phyloP scores from a whole-genome alignment of 2,797 vertebrate genomes.

The Zalophus californianus region DNA sequence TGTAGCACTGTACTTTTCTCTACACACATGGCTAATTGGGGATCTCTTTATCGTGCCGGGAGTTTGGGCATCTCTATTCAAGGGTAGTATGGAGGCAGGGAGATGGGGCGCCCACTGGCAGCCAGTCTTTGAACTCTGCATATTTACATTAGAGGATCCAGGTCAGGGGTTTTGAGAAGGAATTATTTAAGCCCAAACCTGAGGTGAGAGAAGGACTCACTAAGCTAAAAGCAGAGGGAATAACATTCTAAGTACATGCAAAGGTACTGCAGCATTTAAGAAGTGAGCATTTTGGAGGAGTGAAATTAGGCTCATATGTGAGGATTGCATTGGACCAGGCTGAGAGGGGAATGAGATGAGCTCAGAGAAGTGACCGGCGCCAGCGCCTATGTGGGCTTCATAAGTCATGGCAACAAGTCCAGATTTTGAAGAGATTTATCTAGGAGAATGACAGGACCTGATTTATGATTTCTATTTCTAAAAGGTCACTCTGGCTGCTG shows the following conservation, averaged over 20 bases:
- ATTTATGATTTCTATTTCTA: constrained; percentile 30
- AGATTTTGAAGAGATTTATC: constrained; percentile 2
- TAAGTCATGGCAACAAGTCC: neutral
- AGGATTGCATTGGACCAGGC: neutral
- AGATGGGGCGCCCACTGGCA: neutral
- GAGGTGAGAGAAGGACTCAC: neutral
- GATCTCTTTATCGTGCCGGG: neutral
- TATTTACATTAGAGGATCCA: neutral
- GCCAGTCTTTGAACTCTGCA: neutral
- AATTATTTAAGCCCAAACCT: neutral
- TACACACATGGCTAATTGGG: neutral
- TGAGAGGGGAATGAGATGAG: neutral
- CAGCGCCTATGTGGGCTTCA: neutral
- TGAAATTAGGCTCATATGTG: neutral
- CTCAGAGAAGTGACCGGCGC: neutral
- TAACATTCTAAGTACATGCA: neutral
- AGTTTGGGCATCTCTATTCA: neutral
- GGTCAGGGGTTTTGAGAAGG: neutral
- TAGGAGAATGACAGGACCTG: neutral
- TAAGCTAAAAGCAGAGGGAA: neutral
- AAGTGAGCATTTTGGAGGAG: neutral
- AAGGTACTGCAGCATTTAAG: neutral
- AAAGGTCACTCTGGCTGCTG: constrained; percentile 46
- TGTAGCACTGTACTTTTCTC: neutral
- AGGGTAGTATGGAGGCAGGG: neutral